These are phyloP conservation scores for Phainopepla nitens DNA, from an alignment of 2,113 vertebrate species.

Conservation along the genomic window DNA sequence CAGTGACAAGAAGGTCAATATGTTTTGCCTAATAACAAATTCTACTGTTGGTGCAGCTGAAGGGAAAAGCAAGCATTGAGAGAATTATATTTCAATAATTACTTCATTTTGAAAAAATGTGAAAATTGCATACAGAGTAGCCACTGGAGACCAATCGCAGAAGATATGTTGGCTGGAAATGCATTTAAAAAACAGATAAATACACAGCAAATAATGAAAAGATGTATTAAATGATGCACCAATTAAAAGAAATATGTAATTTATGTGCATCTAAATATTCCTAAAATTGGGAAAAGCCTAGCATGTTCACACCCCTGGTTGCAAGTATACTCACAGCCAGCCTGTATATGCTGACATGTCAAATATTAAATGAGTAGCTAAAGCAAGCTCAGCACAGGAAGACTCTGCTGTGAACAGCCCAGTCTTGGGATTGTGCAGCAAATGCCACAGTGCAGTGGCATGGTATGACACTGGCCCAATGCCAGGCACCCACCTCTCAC, in stretches of 20 bases:
- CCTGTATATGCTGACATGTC: neutral
- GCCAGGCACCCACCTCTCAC: no score
- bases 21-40: slow-evolving; percentile 4
- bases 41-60: neutral
- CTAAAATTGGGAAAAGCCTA: neutral
- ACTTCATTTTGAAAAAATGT: neutral
- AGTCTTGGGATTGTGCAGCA: neutral
- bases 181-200: neutral
- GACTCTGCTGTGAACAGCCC: neutral
- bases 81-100: neutral
- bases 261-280: neutral
- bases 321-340: neutral
- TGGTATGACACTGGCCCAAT: neutral
- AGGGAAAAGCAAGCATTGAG: neutral
- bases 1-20: slow-evolving; percentile 39
- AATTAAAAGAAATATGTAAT: neutral
- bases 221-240: neutral
- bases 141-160: neutral
- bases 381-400: neutral
- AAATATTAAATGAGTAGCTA: neutral
- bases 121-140: neutral
- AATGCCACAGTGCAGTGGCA: neutral
- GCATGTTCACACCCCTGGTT: neutral
- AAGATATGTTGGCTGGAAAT: neutral
- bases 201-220: neutral